Percentiles rank a stretch among this genome's conserved stretches.
Conservation (phyloP, 37 sponge, comb jelly and placozoan genomes). For the Halichondria panicea region DNA sequence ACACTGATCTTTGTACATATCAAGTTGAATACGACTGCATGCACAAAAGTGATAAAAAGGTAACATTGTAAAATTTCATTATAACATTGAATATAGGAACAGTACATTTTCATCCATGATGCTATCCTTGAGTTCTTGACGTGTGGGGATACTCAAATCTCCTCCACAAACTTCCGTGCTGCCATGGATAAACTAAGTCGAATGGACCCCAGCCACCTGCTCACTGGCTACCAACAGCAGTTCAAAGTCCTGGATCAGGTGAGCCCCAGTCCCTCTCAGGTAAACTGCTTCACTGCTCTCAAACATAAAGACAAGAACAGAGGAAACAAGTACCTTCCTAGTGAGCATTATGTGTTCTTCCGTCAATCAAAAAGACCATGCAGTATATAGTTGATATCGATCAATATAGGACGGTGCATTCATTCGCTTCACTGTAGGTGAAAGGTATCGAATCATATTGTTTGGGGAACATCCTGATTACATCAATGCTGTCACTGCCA, state of each 20-base stretch:
- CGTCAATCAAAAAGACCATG: no score
- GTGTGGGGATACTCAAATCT: constrained; percentile 65
- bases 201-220: constrained; percentile 10
- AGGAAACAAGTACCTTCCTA: constrained; percentile 1
- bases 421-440: no score
- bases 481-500: constrained; percentile 53
- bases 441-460: no score
- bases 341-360: constrained; percentile 5
- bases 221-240: constrained; percentile 59
- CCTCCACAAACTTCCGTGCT: constrained; percentile 16
- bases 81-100: no score
- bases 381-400: no score
- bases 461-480: constrained; percentile 51
- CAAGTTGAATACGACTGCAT: no score
- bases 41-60: no score
- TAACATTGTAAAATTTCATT: no score
- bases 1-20: no score
- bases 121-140: constrained; percentile 62
- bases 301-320: constrained; percentile 19
- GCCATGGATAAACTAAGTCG: constrained; percentile 15
- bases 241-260: constrained; percentile 50
- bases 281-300: not conserved
- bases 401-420: no score
- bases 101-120: constrained; percentile 68
- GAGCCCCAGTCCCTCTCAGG: constrained; percentile 10